Evolutionary conservation across 1,140 invertebrate genomes (phyloP), one percentile per base, ranked within the genome.

Genomic region (Drosophila teissieri): DNA sequence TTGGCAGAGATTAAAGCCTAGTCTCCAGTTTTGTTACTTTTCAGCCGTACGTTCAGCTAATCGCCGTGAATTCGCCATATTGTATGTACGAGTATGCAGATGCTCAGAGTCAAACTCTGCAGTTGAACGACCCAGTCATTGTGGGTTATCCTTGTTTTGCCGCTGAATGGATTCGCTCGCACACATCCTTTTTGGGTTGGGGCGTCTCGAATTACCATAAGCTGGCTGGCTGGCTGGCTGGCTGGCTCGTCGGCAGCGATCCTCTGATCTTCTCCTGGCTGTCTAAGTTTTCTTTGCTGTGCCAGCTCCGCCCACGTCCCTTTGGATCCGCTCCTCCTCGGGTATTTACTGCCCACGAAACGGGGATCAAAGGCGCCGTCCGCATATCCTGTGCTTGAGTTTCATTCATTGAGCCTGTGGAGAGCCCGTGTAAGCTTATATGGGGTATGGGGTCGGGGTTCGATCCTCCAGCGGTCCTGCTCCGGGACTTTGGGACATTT

Each of bases 381-480:
- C 80, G 80, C 80, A 67, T 83, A 83, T 83, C 80, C 80, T 83
- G 80, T 83, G 76, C 80, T 83, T 83, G 76, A 83, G 76, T 83
- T 83, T 83, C 80, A 83, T 83, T 83, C 80, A 81, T 80, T 80
- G 27, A 36, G 46, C 62, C 54, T 79, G 51, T 39, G 51, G 37
- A n/a, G 19, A 42, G 51, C 22, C 22, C 8, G 53, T 40, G 64
- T 82, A 56, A 79, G 62, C 62, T 79, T 82, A 44, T 69, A 58
- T 49, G 68, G 62, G 52, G 46, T 70, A 1, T 2, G 15, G 40
- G 39, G 7, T 42, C 40, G n/a, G 40, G 40, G n/a, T 2, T 24
- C 37, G 40, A 69, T 69, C 40, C 67, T 37, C 10, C 46, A 14
- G 14, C 46, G 22, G 36, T 69, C 34, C 49, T 55, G 17, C 39